A percentile compares a stretch with the other conserved stretches of the same genome.
Conservation (phyloP, 2,113 vertebrate species). For the Pyxicephalus adspersus region DNA sequence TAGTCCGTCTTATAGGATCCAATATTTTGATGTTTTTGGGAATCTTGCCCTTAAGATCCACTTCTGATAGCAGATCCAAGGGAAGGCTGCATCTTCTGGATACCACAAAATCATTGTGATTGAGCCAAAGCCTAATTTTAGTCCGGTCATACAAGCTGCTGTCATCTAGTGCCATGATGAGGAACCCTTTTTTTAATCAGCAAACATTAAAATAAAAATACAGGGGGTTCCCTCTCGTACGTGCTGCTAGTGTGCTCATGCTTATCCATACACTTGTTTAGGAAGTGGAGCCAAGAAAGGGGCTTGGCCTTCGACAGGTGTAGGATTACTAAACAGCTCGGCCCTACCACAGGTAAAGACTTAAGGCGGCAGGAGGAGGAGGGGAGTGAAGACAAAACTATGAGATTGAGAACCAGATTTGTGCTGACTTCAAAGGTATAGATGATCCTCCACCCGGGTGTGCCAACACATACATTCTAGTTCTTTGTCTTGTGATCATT, state of each 20-base stretch:
- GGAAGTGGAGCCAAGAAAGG: constrained; percentile 81
- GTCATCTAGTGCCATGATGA: constrained; percentile 82
- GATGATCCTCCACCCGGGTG: constrained; percentile 23
- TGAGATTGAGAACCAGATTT: constrained; percentile 20
- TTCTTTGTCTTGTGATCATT: background rate
- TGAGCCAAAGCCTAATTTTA: constrained; percentile 71
- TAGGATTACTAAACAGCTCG: constrained; percentile 83
- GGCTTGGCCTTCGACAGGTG: constrained; percentile 82
- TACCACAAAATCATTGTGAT: constrained; percentile 69
- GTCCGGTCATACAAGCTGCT: constrained; percentile 73
- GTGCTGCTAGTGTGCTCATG: constrained; percentile 65
- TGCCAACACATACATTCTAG: background rate
- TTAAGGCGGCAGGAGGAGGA: constrained; percentile 62
- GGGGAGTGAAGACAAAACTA: constrained; percentile 63
- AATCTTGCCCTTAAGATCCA: constrained; percentile 81
- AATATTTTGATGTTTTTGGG: constrained; percentile 75
- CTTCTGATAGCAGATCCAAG: constrained; percentile 77
- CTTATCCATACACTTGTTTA: constrained; percentile 72
- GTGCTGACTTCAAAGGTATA: constrained; percentile 18
- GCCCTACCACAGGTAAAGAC: constrained; percentile 71
- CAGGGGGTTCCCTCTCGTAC: constrained; percentile 16
- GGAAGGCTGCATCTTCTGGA: constrained; percentile 79
- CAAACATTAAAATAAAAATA: rapidly evolving
- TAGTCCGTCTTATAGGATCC: constrained; percentile 80
- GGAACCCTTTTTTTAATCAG: constrained; percentile 20